These are phyloP conservation scores for Lasioglossum leucozonium DNA, from an alignment of 2,888 invertebrate genomes.

Conservation along the genomic window DNA sequence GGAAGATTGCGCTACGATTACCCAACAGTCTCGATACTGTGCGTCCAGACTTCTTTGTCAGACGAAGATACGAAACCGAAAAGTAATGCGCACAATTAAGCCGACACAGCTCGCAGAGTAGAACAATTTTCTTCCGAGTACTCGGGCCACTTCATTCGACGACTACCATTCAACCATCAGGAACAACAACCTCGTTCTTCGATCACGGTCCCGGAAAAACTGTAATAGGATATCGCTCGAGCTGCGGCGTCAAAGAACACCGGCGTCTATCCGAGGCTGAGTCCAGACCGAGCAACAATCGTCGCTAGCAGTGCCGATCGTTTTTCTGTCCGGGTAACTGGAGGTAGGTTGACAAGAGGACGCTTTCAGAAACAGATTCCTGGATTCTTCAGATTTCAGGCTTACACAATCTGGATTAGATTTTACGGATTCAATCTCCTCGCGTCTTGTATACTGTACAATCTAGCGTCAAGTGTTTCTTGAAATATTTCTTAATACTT, in stretches of 20 bases:
- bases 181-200: constrained; percentile 49
- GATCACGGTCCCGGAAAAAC: constrained; percentile 19
- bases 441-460: not conserved
- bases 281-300: not conserved
- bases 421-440: not conserved
- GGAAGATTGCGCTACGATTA: not conserved
- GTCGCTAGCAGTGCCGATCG: not conserved
- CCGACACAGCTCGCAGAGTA: not conserved
- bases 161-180: not conserved
- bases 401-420: not conserved
- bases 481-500: not conserved
- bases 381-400: not conserved
- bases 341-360: not conserved
- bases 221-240: constrained; percentile 41
- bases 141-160: constrained; percentile 4
- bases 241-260: constrained; percentile 5
- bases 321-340: not conserved
- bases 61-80: not conserved
- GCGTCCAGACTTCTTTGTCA: not conserved
- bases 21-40: not conserved
- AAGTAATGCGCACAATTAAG: not conserved
- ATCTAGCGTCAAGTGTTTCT: not conserved
- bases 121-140: constrained; percentile 11
- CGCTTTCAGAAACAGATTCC: not conserved
- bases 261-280: not conserved